These are phyloP conservation scores for Drosophila barbarae DNA, from an alignment of 2,888 invertebrate species.

Conservation along the genomic window DNA sequence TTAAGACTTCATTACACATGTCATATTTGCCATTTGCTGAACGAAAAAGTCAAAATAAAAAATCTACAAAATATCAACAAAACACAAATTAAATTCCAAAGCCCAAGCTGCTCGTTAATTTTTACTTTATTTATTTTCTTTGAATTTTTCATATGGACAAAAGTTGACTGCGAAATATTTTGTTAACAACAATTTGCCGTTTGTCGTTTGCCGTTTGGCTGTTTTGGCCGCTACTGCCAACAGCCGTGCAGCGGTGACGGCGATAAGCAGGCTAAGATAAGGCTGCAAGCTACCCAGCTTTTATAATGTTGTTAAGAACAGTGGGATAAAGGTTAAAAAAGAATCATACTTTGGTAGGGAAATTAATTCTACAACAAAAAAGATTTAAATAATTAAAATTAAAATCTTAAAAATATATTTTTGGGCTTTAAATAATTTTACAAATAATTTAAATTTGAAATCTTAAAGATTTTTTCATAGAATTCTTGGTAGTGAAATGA, in stretches of 20 bases:
- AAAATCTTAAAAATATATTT: too few relatives aligned
- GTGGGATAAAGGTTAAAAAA: neutral
- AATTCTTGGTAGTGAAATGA: neutral
- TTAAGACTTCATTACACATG: conserved; percentile 76
- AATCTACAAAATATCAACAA: conserved; percentile 22
- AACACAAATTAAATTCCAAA: conserved; percentile 42
- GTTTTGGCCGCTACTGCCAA: conserved; percentile 40
- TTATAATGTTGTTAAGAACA: conserved; percentile 35
- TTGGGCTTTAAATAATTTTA: neutral
- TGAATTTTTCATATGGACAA: conserved; percentile 17
- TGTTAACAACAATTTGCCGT: conserved; percentile 72
- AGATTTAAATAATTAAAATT: too few relatives aligned
- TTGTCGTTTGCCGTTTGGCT: conserved; percentile 43
- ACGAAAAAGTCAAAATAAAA: neutral
- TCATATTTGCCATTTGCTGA: conserved; percentile 68
- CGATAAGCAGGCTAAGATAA: conserved; percentile 68
- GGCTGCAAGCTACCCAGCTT: conserved; percentile 47
- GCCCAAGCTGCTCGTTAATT: conserved; percentile 59
- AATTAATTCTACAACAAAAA: too few relatives aligned
- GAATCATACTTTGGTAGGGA: neutral
- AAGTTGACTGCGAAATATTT: conserved; percentile 64
- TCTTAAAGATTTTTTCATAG: too few relatives aligned
- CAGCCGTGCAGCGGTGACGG: conserved; percentile 44
- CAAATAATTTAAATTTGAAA: neutral
- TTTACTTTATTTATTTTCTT: conserved; percentile 22